A percentile compares a stretch with the other conserved stretches of the same genome.
phyloP scores from a whole-genome alignment of 2,888 invertebrate genomes.

The Cerastis rubricosa region DNA sequence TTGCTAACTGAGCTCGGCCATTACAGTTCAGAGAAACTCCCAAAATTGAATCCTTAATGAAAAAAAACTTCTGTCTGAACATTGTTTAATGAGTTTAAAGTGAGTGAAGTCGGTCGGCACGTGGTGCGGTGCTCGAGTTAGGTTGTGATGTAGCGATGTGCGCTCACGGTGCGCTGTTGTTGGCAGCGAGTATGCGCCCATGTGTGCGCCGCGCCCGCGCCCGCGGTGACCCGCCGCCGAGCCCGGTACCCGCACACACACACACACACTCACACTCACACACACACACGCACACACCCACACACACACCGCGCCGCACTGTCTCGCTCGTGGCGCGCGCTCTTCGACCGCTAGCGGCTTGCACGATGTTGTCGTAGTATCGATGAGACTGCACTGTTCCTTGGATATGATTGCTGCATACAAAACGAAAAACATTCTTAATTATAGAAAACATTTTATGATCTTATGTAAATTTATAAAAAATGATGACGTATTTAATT shows the following conservation, averaged over 20 bases:
- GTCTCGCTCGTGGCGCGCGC: constrained; percentile 62
- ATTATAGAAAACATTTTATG: background rate
- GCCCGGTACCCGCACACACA: constrained; percentile 73
- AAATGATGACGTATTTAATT: constrained; percentile 25
- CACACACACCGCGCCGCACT: no score
- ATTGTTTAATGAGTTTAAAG: background rate
- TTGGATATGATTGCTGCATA: constrained; percentile 48
- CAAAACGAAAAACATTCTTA: background rate
- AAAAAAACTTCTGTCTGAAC: no score
- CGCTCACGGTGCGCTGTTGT: constrained; percentile 67
- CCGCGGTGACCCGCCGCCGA: constrained; percentile 83
- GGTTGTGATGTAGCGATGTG: background rate
- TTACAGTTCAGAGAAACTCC: background rate
- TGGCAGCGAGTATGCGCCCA: constrained; percentile 86
- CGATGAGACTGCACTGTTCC: constrained; percentile 56
- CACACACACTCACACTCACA: constrained; percentile 29
- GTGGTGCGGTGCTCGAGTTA: background rate
- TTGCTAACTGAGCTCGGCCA: background rate
- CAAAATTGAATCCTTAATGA: background rate
- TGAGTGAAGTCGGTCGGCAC: background rate
- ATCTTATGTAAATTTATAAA: background rate
- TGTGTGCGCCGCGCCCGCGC: constrained; percentile 81
- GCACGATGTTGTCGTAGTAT: constrained; percentile 67
- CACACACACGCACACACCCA: background rate
- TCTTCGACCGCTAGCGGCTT: constrained; percentile 73